A percentile compares a stretch with the other conserved stretches of the same genome.
Conservation (phyloP, 2,888 invertebrate genomes). For the Anodontia alba region DNA sequence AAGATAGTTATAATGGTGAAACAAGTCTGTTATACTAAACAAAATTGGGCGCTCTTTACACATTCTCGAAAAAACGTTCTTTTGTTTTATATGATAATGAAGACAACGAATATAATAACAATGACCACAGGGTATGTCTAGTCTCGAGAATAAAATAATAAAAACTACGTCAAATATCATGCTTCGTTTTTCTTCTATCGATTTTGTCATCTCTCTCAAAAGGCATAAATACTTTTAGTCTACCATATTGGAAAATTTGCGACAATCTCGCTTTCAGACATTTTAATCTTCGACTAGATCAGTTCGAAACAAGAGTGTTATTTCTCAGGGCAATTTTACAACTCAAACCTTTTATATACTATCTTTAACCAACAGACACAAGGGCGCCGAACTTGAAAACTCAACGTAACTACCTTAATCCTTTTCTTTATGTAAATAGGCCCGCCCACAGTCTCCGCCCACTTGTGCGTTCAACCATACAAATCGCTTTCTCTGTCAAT, state of each 20-base stretch:
- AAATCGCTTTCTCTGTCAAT: slow-evolving; percentile 36
- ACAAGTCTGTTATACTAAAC: too few relatives aligned
- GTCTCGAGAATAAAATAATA: too few relatives aligned
- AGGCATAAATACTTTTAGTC: slow-evolving; percentile 11
- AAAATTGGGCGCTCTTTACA: too few relatives aligned
- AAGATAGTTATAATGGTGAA: too few relatives aligned
- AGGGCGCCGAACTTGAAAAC: slow-evolving; percentile 40
- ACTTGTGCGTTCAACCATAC: slow-evolving; percentile 47
- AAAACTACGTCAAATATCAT: too few relatives aligned
- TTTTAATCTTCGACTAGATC: neutral
- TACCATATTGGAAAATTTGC: slow-evolving; percentile 15
- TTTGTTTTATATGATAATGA: too few relatives aligned
- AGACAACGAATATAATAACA: too few relatives aligned
- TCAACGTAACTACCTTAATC: slow-evolving; percentile 6
- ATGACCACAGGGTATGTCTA: too few relatives aligned
- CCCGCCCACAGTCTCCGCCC: slow-evolving; percentile 35
- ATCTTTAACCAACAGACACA: slow-evolving; percentile 47
- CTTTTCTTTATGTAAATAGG: neutral
- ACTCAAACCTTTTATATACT: slow-evolving; percentile 57
- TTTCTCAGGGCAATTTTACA: slow-evolving; percentile 58
- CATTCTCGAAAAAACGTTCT: too few relatives aligned
- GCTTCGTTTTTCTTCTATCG: neutral
- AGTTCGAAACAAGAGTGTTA: slow-evolving; percentile 46
- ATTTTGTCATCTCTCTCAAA: slow-evolving; percentile 1
- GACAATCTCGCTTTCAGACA: slow-evolving; percentile 15